These are phyloP conservation scores for Aythya baeri DNA, from an alignment of 2,113 vertebrate genomes.

Conservation along the genomic window DNA sequence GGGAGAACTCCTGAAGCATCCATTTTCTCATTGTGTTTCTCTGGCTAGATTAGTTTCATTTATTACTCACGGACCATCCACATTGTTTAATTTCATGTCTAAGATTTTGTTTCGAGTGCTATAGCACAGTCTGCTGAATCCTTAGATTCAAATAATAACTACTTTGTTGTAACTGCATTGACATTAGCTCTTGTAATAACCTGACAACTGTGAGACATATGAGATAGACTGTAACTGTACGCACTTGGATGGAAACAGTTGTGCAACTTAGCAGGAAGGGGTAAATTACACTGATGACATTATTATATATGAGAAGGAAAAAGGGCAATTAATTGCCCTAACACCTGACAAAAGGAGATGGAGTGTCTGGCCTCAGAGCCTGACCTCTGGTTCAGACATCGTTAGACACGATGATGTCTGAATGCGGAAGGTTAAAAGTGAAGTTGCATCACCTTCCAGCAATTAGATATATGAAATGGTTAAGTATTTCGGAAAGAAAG, in stretches of 20 bases:
- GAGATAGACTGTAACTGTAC: not conserved
- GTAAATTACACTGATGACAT: not conserved
- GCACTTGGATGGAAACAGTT: not conserved
- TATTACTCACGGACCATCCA: not conserved
- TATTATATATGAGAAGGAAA: constrained; percentile 17
- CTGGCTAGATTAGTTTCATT: not conserved
- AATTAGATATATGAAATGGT: not conserved
- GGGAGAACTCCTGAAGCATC: not conserved
- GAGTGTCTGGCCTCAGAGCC: not conserved
- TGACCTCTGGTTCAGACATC: not conserved
- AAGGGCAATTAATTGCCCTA: constrained; percentile 15
- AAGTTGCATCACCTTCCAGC: not conserved
- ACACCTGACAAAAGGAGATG: constrained; percentile 30
- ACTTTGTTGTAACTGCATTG: not conserved
- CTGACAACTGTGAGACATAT: not conserved
- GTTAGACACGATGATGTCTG: not conserved
- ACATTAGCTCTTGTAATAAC: not conserved
- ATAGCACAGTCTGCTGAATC: not conserved
- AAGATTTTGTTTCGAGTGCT: not conserved
- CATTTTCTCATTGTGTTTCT: constrained; percentile 16
- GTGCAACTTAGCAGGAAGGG: constrained; percentile 27
- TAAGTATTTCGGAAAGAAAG: not conserved
- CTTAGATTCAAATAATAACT: not conserved
- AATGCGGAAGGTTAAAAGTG: not conserved
- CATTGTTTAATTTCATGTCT: constrained; percentile 20